Base-by-base conservation (phyloP, 2,888 invertebrate species). In the Andrena marginata region DNA sequence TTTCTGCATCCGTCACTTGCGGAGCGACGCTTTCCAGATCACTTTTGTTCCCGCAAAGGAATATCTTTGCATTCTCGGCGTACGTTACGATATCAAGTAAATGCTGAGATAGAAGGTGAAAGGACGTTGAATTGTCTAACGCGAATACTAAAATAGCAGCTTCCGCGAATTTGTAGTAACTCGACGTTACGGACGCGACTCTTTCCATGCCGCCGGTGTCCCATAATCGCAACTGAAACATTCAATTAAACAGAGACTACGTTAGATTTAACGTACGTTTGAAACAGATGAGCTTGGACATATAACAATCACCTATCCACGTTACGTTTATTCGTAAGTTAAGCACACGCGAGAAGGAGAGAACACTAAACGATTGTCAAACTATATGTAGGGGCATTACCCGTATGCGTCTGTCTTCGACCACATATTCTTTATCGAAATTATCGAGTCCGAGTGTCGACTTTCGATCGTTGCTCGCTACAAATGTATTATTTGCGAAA, bases 181-280 rank as follows among this genome's bases (percentile, higher is more conserved):
- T 98, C 35, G 98, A 98, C 13, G 99, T 99, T 26, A 99, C 97
- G 2, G 98, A 98, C 63, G 98, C 98, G 84, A 99, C 98, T 90
- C 99, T 95, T 94, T 99, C 99, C 98, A 99, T 98, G 67, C 99
- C 99, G 87, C 98, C 99, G 51, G 99, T 99, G 93, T 99, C 99
- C 98, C 99, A 99, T 87, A 99, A 94, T 94, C 98, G 98, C 83
- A 99, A 95, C 98, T 99, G 94, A 68, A 94, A 92, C 86, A 87
- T 78, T 67, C 23, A 33, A 63, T 33, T 13, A 31, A 13, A 51
- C 7, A 29, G 29, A 85, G 91, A 93, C 7, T 20, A 23, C 10
- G 84, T 29, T 59, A 20, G 20, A 63, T 71, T 35, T 13, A 33
- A 60, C 6, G n/a, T 16, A 23, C 35, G 5, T 48, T 49, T 13